phyloP scores from a whole-genome alignment of 2,888 invertebrate genomes.

The Agonopterix subpropinquella region DNA sequence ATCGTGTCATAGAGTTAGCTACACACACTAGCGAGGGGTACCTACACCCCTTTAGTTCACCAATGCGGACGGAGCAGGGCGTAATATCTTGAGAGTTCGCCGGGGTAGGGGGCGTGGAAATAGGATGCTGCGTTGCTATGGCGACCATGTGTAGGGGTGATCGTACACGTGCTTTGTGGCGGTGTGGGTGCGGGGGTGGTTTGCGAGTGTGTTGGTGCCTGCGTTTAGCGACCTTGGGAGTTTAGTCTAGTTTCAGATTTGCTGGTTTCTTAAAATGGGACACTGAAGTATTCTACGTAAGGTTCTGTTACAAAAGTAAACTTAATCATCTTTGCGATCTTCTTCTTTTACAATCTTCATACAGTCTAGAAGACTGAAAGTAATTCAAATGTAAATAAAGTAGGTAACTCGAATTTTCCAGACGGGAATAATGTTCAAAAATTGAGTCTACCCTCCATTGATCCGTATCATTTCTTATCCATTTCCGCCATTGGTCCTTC shows the following conservation, averaged over 20 bases:
- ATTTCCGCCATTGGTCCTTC: slow-evolving; percentile 55
- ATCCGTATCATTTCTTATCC: slow-evolving; percentile 38
- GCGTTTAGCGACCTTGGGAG: slow-evolving; percentile 58
- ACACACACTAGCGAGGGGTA: slow-evolving; percentile 49
- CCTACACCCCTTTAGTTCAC: slow-evolving; percentile 71
- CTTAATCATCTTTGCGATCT: too few relatives aligned
- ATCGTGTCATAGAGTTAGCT: background rate
- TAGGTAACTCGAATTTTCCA: background rate
- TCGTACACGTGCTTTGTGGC: slow-evolving; percentile 40
- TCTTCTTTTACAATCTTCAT: too few relatives aligned
- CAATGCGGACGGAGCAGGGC: slow-evolving; percentile 72
- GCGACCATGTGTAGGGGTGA: slow-evolving; percentile 70
- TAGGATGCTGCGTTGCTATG: slow-evolving; percentile 78
- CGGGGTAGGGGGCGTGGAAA: slow-evolving; percentile 75
- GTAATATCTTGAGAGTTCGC: slow-evolving; percentile 73
- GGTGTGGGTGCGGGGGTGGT: slow-evolving; percentile 44
- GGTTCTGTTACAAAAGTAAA: too few relatives aligned
- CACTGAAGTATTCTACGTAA: background rate
- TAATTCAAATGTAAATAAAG: too few relatives aligned
- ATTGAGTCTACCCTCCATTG: slow-evolving; percentile 1
- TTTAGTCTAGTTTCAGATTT: slow-evolving; percentile 54
- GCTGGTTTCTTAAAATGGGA: slow-evolving; percentile 2
- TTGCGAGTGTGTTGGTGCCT: slow-evolving; percentile 31
- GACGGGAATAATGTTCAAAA: background rate
- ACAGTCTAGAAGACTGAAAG: too few relatives aligned